phyloP scores from a whole-genome alignment of 2,797 vertebrate genomes.

The Picus viridis region DNA sequence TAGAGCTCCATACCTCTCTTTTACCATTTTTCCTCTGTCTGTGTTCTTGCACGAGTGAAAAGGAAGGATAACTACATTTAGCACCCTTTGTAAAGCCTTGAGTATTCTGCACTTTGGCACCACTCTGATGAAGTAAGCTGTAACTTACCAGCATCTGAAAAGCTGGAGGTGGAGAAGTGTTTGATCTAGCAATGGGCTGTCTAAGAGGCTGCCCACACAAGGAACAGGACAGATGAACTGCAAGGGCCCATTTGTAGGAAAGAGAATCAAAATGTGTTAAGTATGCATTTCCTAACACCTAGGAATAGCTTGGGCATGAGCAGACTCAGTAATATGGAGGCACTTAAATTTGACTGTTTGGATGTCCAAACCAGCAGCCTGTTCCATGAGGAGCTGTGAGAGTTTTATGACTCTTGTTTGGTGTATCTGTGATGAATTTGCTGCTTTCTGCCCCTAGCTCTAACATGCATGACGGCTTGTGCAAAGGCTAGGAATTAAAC shows the following conservation, averaged over 20 bases:
- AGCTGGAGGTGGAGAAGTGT: not conserved
- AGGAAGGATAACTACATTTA: not conserved
- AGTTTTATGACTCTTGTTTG: not conserved
- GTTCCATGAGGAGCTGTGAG: not conserved
- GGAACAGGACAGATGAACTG: not conserved
- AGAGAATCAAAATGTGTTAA: not conserved
- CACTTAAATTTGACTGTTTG: not conserved
- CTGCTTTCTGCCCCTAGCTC: not conserved
- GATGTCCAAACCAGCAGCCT: fast-evolving
- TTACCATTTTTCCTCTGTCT: not conserved
- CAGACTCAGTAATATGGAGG: not conserved
- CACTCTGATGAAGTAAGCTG: not conserved
- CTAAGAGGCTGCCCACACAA: not conserved
- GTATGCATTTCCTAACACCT: not conserved
- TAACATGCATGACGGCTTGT: not conserved
- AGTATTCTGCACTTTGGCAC: not conserved
- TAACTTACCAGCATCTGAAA: not conserved
- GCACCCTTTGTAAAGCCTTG: not conserved
- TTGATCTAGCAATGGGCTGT: not conserved
- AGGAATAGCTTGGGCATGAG: not conserved
- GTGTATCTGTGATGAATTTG: not conserved
- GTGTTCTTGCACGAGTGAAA: not conserved
- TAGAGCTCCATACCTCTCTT: not conserved
- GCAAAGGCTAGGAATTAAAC: not conserved
- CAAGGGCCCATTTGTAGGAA: not conserved